These are phyloP conservation scores for Yponomeuta malinellus DNA, from an alignment of 2,888 invertebrate species.

Conservation along the genomic window DNA sequence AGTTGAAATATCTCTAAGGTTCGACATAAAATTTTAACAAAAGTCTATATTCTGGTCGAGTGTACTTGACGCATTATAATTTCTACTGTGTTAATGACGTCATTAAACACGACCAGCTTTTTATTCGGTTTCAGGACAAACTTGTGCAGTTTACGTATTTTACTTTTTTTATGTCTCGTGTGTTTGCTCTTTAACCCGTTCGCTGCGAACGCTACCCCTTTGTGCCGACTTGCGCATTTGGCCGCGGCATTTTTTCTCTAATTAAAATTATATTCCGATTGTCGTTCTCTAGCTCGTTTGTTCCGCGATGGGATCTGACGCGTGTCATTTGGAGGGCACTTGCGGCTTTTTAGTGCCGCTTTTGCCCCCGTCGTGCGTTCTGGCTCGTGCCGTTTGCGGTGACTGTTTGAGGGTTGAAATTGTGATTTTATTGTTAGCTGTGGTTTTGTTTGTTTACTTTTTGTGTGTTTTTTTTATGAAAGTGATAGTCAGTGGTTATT, in stretches of 20 bases:
- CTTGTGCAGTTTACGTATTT: too few relatives aligned
- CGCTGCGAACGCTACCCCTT: conserved; percentile 34
- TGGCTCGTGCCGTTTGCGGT: background rate
- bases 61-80: background rate
- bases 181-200: background rate
- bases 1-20: too few relatives aligned
- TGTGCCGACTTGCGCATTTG: conserved; percentile 49
- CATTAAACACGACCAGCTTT: background rate
- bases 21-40: too few relatives aligned
- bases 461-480: background rate
- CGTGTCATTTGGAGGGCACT: conserved; percentile 65
- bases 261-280: conserved; percentile 74
- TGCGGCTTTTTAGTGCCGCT: conserved; percentile 69
- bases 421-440: background rate
- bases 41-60: background rate
- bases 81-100: background rate
- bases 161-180: background rate
- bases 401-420: background rate
- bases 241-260: conserved; percentile 69
- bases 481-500: background rate
- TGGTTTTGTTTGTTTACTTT: background rate
- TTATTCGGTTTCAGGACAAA: background rate
- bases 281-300: conserved; percentile 67
- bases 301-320: conserved; percentile 57
- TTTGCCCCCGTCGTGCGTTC: conserved; percentile 53